Base-by-base conservation (phyloP, 1,140 invertebrate genomes). In the Atta texana region DNA sequence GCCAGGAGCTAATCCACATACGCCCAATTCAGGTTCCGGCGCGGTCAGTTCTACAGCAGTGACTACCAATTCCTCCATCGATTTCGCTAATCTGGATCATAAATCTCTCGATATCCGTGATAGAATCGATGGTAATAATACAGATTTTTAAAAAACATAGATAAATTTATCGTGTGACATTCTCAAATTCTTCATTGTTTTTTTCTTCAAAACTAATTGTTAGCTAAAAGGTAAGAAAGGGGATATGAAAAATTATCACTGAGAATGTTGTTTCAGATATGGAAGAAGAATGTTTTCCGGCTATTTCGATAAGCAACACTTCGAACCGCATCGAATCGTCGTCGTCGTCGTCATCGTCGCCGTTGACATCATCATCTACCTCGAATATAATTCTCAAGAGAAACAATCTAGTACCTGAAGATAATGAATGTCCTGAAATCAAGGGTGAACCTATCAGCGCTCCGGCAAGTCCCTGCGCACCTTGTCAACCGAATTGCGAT, bases 271-370 rank as follows among this genome's bases (percentile, higher is more conserved):
- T 96, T 95, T 44, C 95, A 98, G 97, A 98, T 91, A 97, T 98
- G 97, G 97, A 98, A 93, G 97, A 98, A 85, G 97, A 98, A 92
- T 98, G 97, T 93, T 98, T 97, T 93, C 97, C 97, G 51, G 96
- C 96, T 16, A 97, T 98, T 90, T 96, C 97, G 61, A 95, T 97
- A 93, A 97, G 96, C 76, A 96, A 96, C 69, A 96, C 94, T 57
- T 94, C 94, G 6, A 93, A 93, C 89, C 93, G 95, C 74, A 92
- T 94, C 92, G 90, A 90, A 28, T 61, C 91, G 3, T 92, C 91
- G 39, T 90, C 91, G n/a, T 91, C 91, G 21, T 92, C 94, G 8
- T 61, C 91, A 4, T 92, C 91, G 39, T 90, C 91, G 59, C 94
- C 95, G 14, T 94, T 94, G 2, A 92, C 94, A 4, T 88, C 88